A percentile compares a stretch with the other conserved stretches of the same genome.
Conservation (phyloP, 2,888 invertebrate species). For the Oscheius onirici region DNA sequence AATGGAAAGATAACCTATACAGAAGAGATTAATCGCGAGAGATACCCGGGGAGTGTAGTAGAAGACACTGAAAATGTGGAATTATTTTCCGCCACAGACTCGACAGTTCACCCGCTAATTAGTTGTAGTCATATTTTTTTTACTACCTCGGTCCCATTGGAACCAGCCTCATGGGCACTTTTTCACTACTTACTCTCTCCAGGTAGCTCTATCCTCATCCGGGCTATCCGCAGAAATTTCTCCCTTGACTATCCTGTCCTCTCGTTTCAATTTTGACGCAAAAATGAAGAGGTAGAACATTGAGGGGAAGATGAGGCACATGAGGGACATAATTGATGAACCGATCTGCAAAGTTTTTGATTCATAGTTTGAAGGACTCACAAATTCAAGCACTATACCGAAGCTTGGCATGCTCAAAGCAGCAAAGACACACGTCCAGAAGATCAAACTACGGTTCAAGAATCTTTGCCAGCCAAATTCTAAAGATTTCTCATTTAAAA, state of each 20-base stretch:
- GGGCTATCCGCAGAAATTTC: conserved; percentile 28
- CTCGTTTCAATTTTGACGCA: conserved; percentile 42
- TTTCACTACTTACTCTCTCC: conserved; percentile 15
- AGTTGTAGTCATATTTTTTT: too few relatives aligned
- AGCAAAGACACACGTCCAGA: conserved; percentile 61
- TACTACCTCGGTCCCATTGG: too few relatives aligned
- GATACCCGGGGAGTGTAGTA: conserved; percentile 5
- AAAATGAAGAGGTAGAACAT: conserved; percentile 58
- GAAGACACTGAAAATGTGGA: conserved; percentile 12
- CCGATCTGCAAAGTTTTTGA: conserved; percentile 44
- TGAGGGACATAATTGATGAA: conserved; percentile 55
- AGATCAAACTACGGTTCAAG: conserved; percentile 54
- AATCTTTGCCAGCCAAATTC: conserved; percentile 57
- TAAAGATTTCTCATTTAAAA: conserved; percentile 26
- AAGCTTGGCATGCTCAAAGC: conserved; percentile 65
- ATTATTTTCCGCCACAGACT: too few relatives aligned
- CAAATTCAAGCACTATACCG: conserved; percentile 60
- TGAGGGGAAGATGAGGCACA: conserved; percentile 53
- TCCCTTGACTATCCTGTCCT: conserved; percentile 37
- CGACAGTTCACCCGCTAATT: too few relatives aligned
- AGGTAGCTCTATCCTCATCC: conserved; percentile 21
- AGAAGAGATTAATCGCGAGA: conserved; percentile 5
- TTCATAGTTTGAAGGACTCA: not conserved
- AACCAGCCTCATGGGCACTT: too few relatives aligned
- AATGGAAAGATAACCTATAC: too few relatives aligned